Percentiles rank a stretch among this genome's conserved stretches.
These are phyloP conservation scores for Liparis tanakae DNA, from an alignment of 2,797 vertebrate genomes.

Conservation along the genomic window DNA sequence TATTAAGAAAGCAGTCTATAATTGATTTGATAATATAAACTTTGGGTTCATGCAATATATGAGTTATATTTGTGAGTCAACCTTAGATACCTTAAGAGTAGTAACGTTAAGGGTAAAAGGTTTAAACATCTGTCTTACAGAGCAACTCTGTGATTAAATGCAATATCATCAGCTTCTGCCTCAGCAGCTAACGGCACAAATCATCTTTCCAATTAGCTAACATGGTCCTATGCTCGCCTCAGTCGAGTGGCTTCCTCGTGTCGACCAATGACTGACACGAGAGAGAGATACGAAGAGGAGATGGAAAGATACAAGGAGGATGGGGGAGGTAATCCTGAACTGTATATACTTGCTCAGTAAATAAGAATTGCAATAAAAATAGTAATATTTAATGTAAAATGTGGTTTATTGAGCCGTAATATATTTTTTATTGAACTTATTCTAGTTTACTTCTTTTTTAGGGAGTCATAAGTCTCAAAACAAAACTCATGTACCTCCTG, in stretches of 20 bases:
- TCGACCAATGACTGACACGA: background rate
- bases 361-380: background rate
- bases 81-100: background rate
- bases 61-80: constrained; percentile 13
- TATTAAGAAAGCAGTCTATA: constrained; percentile 30
- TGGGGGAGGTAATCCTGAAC: background rate
- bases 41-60: constrained; percentile 14
- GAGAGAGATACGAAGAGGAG: background rate
- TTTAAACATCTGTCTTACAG: background rate
- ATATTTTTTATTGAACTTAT: background rate
- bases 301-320: background rate
- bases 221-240: background rate
- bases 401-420: background rate
- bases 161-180: constrained; percentile 5
- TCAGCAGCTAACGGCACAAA: constrained; percentile 11
- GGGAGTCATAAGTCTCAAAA: background rate
- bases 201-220: constrained; percentile 15
- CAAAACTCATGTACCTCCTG: background rate
- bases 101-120: background rate
- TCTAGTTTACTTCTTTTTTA: background rate
- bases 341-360: background rate
- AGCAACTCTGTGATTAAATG: background rate
- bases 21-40: constrained; percentile 49
- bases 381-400: background rate
- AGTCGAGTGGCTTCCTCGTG: background rate